These are phyloP conservation scores for Nomada flava DNA, from an alignment of 2,888 invertebrate species.

Conservation along the genomic window DNA sequence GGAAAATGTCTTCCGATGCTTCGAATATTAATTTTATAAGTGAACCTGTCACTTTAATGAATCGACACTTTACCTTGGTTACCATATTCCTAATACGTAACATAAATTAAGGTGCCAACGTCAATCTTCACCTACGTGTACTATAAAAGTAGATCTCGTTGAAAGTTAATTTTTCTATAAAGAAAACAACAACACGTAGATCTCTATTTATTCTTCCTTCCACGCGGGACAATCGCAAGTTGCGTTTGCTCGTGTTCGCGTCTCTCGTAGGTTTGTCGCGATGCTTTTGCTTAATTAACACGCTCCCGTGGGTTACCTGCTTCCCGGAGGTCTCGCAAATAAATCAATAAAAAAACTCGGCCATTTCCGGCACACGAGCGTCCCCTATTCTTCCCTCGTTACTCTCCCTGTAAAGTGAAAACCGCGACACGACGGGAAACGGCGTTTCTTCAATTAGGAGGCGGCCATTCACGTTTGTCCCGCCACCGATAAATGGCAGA, in stretches of 20 bases:
- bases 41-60: too few species aligned
- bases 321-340: background rate
- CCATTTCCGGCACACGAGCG: constrained; percentile 22
- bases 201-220: background rate
- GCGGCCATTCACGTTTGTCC: constrained; percentile 52
- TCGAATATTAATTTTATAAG: background rate
- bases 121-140: background rate
- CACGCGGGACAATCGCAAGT: background rate
- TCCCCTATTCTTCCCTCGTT: constrained; percentile 29
- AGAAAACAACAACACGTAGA: too few species aligned
- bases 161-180: background rate
- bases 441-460: constrained; percentile 48
- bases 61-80: too few species aligned
- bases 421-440: constrained; percentile 48
- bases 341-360: constrained; percentile 4
- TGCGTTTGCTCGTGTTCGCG: background rate
- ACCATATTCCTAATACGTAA: too few species aligned
- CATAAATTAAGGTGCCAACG: too few species aligned
- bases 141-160: background rate
- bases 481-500: constrained; percentile 64
- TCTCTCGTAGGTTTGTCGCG: background rate
- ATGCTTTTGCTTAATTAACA: constrained; percentile 37
- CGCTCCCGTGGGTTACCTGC: background rate
- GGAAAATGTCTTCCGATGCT: background rate
- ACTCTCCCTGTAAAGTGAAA: constrained; percentile 56